Percentiles rank a stretch among this genome's conserved stretches.
Evolutionary conservation across 2,113 vertebrate species (phyloP).

Genomic region (Zosterops hypoxanthus): DNA sequence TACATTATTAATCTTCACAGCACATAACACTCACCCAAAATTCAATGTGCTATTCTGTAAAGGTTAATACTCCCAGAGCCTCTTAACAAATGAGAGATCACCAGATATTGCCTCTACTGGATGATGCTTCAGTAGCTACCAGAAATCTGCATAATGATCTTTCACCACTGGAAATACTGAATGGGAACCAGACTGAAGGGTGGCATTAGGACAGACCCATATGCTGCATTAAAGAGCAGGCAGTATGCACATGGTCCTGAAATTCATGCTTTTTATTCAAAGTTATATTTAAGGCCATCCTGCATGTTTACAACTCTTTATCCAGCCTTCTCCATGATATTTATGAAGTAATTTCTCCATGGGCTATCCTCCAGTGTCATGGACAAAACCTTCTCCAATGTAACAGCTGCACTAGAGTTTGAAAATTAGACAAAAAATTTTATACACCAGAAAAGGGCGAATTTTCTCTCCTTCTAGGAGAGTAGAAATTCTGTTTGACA

Average conservation of each 20-base stretch:
- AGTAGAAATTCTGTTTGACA: not conserved
- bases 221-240: not conserved
- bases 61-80: not conserved
- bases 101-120: not conserved
- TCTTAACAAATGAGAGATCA: not conserved
- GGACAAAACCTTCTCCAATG: not conserved
- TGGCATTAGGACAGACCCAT: not conserved
- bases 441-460: not conserved
- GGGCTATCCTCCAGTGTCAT: not conserved
- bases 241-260: not conserved
- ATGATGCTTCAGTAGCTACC: not conserved
- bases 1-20: not conserved
- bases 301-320: not conserved
- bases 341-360: not conserved
- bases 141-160: not conserved
- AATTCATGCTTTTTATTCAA: not conserved
- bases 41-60: not conserved
- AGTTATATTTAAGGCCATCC: not conserved
- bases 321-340: not conserved
- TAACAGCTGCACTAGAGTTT: not conserved
- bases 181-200: not conserved
- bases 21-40: not conserved
- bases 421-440: not conserved
- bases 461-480: not conserved
- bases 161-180: not conserved